Percentiles rank a stretch among this genome's conserved stretches.
Conservation (phyloP, 2,797 vertebrate genomes). For the Tympanoctomys barrerae region DNA sequence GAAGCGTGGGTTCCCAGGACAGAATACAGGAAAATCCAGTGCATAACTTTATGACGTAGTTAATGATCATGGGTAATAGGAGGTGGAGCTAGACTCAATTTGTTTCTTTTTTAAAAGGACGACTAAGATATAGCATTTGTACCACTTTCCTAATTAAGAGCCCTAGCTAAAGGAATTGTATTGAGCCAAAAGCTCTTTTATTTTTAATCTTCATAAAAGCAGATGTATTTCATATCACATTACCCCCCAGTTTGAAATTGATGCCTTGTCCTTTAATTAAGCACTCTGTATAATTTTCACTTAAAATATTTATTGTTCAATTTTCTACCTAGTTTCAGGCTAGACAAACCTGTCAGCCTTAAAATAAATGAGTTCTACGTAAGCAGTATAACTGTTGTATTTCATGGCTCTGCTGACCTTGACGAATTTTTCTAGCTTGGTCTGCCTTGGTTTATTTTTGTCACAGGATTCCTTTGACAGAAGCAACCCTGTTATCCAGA, state of each 20-base stretch:
- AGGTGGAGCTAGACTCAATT: neutral
- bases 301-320: neutral
- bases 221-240: neutral
- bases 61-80: neutral
- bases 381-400: slow-evolving; percentile 14
- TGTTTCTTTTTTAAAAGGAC: neutral
- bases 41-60: neutral
- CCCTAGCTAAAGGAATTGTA: neutral
- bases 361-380: slow-evolving; percentile 42
- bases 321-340: slow-evolving; percentile 40
- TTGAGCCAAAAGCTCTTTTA: neutral
- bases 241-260: slow-evolving; percentile 18
- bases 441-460: slow-evolving; percentile 72
- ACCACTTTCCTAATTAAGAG: neutral
- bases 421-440: slow-evolving; percentile 58
- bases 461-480: slow-evolving; percentile 76
- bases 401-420: slow-evolving; percentile 62
- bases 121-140: neutral
- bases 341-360: neutral
- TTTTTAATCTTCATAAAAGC: slow-evolving; percentile 21
- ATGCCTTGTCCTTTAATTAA: slow-evolving; percentile 28
- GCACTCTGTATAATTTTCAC: neutral
- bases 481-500: slow-evolving; percentile 83
- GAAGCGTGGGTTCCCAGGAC: neutral
- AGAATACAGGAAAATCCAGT: neutral